These are phyloP conservation scores for Axea sp. DNA, from an alignment of 2,888 invertebrate genomes.

Conservation along the genomic window DNA sequence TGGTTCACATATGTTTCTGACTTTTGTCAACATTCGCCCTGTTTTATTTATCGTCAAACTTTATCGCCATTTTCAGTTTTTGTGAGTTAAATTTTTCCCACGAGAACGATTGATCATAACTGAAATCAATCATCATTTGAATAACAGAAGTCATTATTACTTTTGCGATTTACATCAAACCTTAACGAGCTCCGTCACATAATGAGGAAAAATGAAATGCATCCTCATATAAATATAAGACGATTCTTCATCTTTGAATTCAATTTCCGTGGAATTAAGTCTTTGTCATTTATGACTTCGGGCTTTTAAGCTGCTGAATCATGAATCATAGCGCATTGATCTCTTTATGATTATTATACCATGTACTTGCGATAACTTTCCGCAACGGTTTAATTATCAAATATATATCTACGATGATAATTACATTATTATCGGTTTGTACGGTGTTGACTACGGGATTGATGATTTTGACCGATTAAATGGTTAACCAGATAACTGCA, in stretches of 20 bases:
- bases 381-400: conserved; percentile 37
- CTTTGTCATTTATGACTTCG: conserved; percentile 17
- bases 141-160: too few species aligned
- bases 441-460: conserved; percentile 18
- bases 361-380: conserved; percentile 26
- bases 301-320: conserved; percentile 15
- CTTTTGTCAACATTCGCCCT: too few species aligned
- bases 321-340: conserved; percentile 14
- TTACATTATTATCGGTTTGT: conserved; percentile 35
- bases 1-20: too few species aligned
- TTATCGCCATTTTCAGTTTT: too few species aligned
- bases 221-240: conserved; percentile 9
- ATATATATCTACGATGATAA: conserved; percentile 36
- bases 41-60: too few species aligned
- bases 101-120: too few species aligned
- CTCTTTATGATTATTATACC: conserved; percentile 24
- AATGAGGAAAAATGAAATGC: conserved; percentile 24
- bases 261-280: conserved; percentile 24
- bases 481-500: conserved; percentile 44
- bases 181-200: too few species aligned
- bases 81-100: too few species aligned
- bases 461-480: conserved; percentile 40
- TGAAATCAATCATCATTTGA: too few species aligned
- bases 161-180: too few species aligned
- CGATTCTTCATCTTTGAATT: conserved; percentile 20